These are phyloP conservation scores for Nebria brevicollis DNA, from an alignment of 2,888 invertebrate genomes.

Conservation along the genomic window DNA sequence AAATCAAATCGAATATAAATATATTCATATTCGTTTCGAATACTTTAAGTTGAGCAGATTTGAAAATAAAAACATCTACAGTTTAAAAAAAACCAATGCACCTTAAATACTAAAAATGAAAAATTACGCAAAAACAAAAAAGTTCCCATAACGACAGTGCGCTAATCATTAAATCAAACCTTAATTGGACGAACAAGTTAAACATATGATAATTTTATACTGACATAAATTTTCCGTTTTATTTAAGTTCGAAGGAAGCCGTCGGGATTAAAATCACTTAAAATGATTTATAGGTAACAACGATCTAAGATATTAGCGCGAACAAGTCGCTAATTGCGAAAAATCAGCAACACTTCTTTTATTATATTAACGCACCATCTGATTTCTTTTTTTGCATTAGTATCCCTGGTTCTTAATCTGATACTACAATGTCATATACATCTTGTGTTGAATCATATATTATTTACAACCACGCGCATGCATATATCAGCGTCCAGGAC, in stretches of 20 bases:
- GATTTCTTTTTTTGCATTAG: not conserved
- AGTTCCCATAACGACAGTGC: not conserved
- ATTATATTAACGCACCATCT: not conserved
- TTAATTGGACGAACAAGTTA: not conserved
- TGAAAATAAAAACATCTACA: too few species aligned
- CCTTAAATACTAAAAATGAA: not conserved
- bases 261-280: conserved; percentile 1
- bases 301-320: not conserved
- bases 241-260: conserved; percentile 1
- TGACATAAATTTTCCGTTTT: not conserved
- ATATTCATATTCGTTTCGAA: too few species aligned
- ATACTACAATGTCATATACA: not conserved
- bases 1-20: too few species aligned
- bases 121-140: not conserved
- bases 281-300: not conserved
- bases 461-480: not conserved
- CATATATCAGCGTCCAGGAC: not conserved
- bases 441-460: not conserved
- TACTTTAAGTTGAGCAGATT: not conserved
- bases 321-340: not conserved
- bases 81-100: not conserved
- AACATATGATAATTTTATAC: conserved; percentile 1
- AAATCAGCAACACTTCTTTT: not conserved
- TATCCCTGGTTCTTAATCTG: not conserved
- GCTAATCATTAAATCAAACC: not conserved